Percentiles rank a stretch among this genome's conserved stretches.
Conservation (phyloP, 2,888 invertebrate genomes). For the Scaptomyza cyrtandrae region DNA sequence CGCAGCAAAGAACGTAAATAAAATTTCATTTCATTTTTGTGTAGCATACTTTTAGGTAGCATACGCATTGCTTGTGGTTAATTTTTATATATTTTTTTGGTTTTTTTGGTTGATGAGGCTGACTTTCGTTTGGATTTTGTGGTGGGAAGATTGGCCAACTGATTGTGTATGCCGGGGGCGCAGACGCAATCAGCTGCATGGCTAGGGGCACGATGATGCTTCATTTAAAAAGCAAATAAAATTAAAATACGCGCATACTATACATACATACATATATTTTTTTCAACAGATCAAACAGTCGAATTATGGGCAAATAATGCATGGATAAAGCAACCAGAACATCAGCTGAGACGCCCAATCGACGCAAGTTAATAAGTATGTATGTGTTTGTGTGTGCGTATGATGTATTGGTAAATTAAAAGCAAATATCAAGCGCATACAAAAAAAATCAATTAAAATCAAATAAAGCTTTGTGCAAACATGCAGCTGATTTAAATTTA, state of each 20-base stretch:
- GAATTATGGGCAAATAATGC: conserved; percentile 68
- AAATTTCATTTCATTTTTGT: conserved; percentile 65
- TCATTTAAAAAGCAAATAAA: conserved; percentile 80
- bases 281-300: conserved; percentile 72
- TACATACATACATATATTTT: conserved; percentile 52
- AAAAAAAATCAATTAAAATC: conserved; percentile 74
- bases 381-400: conserved; percentile 20
- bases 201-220: conserved; percentile 66
- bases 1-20: conserved; percentile 71
- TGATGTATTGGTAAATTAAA: conserved; percentile 67
- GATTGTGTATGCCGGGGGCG: conserved; percentile 67
- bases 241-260: conserved; percentile 72
- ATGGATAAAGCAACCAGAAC: conserved; percentile 22
- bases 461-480: conserved; percentile 78
- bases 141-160: conserved; percentile 51
- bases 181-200: conserved; percentile 70
- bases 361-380: conserved; percentile 1
- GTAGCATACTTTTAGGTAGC: conserved; percentile 54
- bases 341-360: conserved; percentile 54
- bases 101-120: conserved; percentile 1
- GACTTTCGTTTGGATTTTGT: neutral
- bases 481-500: conserved; percentile 74
- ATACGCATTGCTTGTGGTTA: conserved; percentile 75
- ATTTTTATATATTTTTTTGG: conserved; percentile 43
- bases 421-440: conserved; percentile 59